Conservation (phyloP, 2,888 invertebrate genomes). For the Anoncus sp. region DNA sequence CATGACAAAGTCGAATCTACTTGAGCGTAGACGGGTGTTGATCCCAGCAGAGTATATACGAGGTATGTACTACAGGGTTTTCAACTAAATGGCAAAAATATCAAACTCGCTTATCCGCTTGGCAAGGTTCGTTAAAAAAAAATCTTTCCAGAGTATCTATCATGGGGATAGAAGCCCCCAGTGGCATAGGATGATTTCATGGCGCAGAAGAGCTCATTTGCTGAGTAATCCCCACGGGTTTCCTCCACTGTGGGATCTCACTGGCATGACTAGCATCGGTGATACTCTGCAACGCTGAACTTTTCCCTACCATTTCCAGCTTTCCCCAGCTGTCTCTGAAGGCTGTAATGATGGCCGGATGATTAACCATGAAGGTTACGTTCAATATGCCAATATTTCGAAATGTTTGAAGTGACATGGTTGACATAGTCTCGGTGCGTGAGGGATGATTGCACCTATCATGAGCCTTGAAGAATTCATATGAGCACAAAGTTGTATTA, state of each 20-base stretch:
- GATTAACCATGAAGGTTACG: slow-evolving; percentile 20
- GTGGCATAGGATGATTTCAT: slow-evolving; percentile 28
- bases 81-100: slow-evolving; percentile 14
- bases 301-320: slow-evolving; percentile 20
- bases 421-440: no score
- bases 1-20: not conserved
- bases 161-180: not conserved
- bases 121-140: slow-evolving; percentile 5
- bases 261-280: slow-evolving; percentile 16
- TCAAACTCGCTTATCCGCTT: slow-evolving; percentile 14
- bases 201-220: slow-evolving; percentile 48
- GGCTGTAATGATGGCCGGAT: slow-evolving; percentile 14
- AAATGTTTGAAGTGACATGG: slow-evolving; percentile 9
- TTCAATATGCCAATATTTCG: slow-evolving; percentile 4
- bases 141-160: not conserved
- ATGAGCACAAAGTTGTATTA: not conserved
- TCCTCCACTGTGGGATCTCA: slow-evolving; percentile 11
- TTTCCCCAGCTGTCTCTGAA: slow-evolving; percentile 3
- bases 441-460: no score
- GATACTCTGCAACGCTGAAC: not conserved
- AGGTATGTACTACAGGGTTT: slow-evolving; percentile 1
- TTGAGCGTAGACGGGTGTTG: not conserved
- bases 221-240: slow-evolving; percentile 49
- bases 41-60: not conserved
- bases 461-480: not conserved